Percentiles rank a stretch among this genome's conserved stretches.
phyloP scores from a whole-genome alignment of 2,888 invertebrate genomes.

The Rambutsinella grinnellia region DNA sequence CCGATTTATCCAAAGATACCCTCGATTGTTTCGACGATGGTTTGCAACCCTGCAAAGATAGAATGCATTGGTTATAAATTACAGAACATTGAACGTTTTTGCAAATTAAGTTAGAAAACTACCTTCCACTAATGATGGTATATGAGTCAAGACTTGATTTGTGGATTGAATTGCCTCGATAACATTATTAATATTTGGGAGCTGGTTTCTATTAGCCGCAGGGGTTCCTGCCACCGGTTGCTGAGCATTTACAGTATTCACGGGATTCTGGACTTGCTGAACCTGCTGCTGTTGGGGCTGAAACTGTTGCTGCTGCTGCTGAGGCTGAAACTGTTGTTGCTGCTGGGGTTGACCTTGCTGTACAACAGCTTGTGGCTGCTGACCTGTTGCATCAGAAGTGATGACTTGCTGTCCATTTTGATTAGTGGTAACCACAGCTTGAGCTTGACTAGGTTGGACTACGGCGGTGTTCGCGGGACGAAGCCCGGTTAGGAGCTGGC shows the following conservation, averaged over 20 bases:
- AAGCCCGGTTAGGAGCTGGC: not conserved
- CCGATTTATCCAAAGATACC: slow-evolving; percentile 48
- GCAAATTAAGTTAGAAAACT: no score
- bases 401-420: not conserved
- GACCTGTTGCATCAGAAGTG: not conserved
- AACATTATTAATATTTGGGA: slow-evolving; percentile 36
- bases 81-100: no score
- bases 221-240: not conserved
- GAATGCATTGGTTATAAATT: no score
- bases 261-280: not conserved
- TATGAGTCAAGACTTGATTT: slow-evolving; percentile 51
- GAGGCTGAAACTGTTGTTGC: not conserved
- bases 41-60: no score
- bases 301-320: not conserved
- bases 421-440: not conserved
- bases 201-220: slow-evolving; percentile 6
- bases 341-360: not conserved
- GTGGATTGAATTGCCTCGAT: slow-evolving; percentile 33
- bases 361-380: no score
- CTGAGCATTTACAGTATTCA: not conserved
- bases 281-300: not conserved
- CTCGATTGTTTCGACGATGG: slow-evolving; percentile 61
- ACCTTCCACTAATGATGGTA: slow-evolving; percentile 64
- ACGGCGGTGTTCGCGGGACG: not conserved
- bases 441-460: not conserved